Conservation (phyloP, 2,113 vertebrate genomes). For the Calyptomena viridis region DNA sequence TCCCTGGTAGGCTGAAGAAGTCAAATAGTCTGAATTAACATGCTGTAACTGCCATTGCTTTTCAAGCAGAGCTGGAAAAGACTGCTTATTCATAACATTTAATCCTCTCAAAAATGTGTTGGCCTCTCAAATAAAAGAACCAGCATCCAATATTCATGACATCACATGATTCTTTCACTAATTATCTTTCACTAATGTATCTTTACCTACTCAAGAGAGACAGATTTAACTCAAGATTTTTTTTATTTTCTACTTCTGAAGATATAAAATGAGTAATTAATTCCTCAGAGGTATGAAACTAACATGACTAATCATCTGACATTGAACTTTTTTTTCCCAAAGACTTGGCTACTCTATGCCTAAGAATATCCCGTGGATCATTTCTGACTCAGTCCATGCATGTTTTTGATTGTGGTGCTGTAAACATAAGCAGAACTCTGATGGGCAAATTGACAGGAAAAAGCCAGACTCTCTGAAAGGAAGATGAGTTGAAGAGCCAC, state of each 20-base stretch:
- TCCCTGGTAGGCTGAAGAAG: not conserved
- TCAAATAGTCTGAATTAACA: not conserved
- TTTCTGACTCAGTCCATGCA: not conserved
- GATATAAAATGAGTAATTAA: not conserved
- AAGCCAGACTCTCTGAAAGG: not conserved
- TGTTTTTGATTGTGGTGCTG: not conserved
- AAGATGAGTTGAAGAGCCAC: not conserved
- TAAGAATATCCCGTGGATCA: not conserved
- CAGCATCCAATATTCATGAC: not conserved
- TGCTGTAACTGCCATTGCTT: not conserved
- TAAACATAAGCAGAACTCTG: not conserved
- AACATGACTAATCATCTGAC: not conserved
- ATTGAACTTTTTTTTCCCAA: not conserved
- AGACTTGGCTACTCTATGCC: not conserved
- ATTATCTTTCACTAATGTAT: no score
- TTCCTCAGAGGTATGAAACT: not conserved
- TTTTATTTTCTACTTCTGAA: not conserved
- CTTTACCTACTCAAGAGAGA: not conserved
- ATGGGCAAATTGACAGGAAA: conserved; percentile 1
- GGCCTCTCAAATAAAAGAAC: not conserved
- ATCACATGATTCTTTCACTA: not conserved
- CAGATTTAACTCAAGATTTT: not conserved
- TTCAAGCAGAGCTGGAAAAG: not conserved
- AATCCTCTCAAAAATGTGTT: not conserved
- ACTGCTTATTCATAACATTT: not conserved